A percentile compares a stretch with the other conserved stretches of the same genome.
These are phyloP conservation scores for Cochlearius cochlearius DNA, from an alignment of 2,113 vertebrate genomes.

Conservation along the genomic window DNA sequence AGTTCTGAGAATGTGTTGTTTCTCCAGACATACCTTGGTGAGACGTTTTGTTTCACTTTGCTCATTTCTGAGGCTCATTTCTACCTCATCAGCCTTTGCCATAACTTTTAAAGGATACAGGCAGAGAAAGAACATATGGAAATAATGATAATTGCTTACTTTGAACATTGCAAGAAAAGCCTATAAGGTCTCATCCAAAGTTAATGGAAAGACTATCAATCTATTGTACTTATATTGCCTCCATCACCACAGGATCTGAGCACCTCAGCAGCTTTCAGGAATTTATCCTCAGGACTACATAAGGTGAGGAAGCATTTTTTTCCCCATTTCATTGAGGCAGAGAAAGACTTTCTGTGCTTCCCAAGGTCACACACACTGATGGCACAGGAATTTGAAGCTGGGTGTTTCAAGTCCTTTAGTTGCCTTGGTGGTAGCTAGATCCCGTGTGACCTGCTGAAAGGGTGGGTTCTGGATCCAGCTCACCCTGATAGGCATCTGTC, in stretches of 20 bases:
- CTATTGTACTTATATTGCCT: not conserved
- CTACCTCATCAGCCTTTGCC: not conserved
- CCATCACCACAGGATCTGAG: not conserved
- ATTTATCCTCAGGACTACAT: not conserved
- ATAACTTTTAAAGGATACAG: not conserved
- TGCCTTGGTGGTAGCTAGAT: not conserved
- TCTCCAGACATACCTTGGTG: not conserved
- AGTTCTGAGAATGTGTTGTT: not conserved
- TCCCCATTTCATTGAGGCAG: not conserved
- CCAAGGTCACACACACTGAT: not conserved
- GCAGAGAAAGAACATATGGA: slow-evolving; percentile 32
- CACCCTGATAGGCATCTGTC: not conserved
- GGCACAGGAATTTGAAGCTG: not conserved
- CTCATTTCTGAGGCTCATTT: not conserved
- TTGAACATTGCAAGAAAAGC: not conserved
- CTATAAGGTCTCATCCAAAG: slow-evolving; percentile 28
- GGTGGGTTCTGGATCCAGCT: not conserved
- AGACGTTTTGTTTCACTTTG: not conserved
- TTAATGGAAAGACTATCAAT: not conserved
- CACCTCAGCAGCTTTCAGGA: not conserved
- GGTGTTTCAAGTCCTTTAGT: not conserved
- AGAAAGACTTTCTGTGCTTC: not conserved
- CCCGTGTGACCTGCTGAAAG: fast-evolving
- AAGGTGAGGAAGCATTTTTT: not conserved
- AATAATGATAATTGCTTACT: slow-evolving; percentile 31